Conservation (phyloP, 2,797 vertebrate genomes). For the Dendrocincla tyrannina region DNA sequence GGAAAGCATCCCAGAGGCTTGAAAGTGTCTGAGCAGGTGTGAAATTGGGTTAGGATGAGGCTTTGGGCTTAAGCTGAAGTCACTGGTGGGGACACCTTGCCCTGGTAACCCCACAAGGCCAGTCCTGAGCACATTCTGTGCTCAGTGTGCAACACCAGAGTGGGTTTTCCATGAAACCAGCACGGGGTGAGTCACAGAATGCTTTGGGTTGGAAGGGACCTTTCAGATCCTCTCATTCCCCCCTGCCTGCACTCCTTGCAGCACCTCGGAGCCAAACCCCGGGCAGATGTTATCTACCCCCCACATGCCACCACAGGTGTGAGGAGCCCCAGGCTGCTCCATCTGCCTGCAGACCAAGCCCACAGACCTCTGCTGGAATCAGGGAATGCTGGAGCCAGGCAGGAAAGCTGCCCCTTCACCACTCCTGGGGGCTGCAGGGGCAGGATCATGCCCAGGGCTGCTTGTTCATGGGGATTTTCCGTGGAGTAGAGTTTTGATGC, state of each 20-base stretch:
- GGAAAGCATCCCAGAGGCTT: neutral
- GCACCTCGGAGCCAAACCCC: neutral
- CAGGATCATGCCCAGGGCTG: fast-evolving
- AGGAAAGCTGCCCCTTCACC: neutral
- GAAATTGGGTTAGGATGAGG: neutral
- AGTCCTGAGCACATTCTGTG: neutral
- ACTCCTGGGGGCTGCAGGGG: neutral
- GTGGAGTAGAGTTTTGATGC: fast-evolving
- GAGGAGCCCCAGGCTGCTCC: neutral
- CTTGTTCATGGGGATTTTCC: neutral
- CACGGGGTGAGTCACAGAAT: neutral
- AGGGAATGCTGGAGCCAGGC: neutral
- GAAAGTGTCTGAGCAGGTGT: neutral
- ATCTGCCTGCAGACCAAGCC: neutral
- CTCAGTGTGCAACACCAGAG: neutral
- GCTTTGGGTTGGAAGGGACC: neutral
- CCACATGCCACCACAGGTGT: neutral
- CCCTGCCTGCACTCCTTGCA: neutral
- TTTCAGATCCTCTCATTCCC: neutral
- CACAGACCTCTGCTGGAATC: neutral
- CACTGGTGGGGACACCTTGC: neutral
- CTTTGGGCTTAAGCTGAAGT: neutral
- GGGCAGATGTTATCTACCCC: neutral
- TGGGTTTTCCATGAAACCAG: neutral
- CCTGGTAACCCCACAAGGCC: neutral